Base-by-base conservation (phyloP, 2,797 vertebrate species). In the Arctocebus calabarensis region DNA sequence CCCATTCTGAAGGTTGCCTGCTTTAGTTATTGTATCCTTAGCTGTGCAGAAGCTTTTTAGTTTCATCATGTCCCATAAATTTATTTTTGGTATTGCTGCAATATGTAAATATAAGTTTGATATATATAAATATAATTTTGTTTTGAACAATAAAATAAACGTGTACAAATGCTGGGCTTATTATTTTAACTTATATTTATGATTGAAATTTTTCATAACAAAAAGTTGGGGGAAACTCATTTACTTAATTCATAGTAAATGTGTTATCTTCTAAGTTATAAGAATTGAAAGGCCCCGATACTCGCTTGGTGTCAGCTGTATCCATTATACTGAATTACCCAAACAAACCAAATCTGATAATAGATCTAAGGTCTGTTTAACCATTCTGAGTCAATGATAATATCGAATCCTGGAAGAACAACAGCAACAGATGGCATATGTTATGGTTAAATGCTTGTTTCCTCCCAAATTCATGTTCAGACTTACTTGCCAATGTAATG, bases 161-260 rank as follows among this genome's bases (percentile, higher is more conserved):
- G 64, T 29, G 62, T 88, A 78, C 25, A 91, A 88, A 88, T 77
- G 78, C 78, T 84, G n/a, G 55, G 34, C 25, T 48, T 71, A 64
- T 45, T 78, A 70, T 93, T 78, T 52, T n/a, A 87, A 91, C 16
- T 90, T 82, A 86, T 52, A 68, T 81, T n/a, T n/a, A 75, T 37
- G 70, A 45, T 77, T 83, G 43, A 83, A 85, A 77, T 17, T 66
- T 85, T 95, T 82, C 34, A 68, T 66, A 82, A 85, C 45, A 64
- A 74, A 77, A 85, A 77, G 25, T 40, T 77, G 61, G 12, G 4
- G 22, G 88, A 61, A 88, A 85, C 43, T 92, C 48, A 94, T 88
- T 45, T 61, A 10, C n/a, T n/a, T 68, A 85, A 70, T 84, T 94
- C 71, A 84, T 22, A 84, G 48, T 37, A 86, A 88, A 84, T 75